Evolutionary conservation across 2,797 vertebrate genomes (phyloP), one percentile per base, ranked within the genome.

Genomic region (Scomberomorus guttatus): DNA sequence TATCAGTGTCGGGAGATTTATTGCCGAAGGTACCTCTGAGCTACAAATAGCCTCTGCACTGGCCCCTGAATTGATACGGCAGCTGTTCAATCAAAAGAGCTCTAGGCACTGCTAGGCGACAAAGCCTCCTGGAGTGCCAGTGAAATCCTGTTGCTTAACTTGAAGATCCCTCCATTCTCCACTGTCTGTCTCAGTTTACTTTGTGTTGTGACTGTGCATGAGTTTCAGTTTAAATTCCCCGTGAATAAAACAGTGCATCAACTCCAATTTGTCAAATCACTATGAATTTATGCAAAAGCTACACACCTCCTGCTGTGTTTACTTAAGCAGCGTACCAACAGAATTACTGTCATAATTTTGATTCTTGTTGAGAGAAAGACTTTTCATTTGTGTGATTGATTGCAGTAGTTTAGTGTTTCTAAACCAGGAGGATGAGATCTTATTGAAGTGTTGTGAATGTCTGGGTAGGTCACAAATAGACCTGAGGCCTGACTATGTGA

Each of bases 21-120:
- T 83, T 65, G 83, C 75, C 59, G 14, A 82, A 85, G 83, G 80
- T 85, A 72, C 69, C 24, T 37, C 81, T 71, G 79, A 80, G 81
- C 82, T 80, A 77, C 87, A 91, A 92, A 91, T 90, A 87, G 84
- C 87, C 79, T 42, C 62, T 5, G 82, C 67, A 42, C 46, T 34
- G 75, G 72, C 62, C 71, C 81, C 81, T 72, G 84, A 90, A 86
- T 82, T 91, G 86, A 91, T 90, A 83, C 68, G 62, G 76, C 90
- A 88, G 89, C 86, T 90, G 88, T 84, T 90, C 86, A 85, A 82
- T 89, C 90, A 81, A 71, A 70, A 74, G 54, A 80, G 83, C 83
- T 79, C 71, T 46, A 64, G 83, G 74, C 68, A 42, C 64, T 48
- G 73, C 72, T 58, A n/a, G 67, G 81, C 37, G 34, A 85, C 72